phyloP scores from a whole-genome alignment of 2,113 vertebrate genomes.

The Crypturellus undulatus region DNA sequence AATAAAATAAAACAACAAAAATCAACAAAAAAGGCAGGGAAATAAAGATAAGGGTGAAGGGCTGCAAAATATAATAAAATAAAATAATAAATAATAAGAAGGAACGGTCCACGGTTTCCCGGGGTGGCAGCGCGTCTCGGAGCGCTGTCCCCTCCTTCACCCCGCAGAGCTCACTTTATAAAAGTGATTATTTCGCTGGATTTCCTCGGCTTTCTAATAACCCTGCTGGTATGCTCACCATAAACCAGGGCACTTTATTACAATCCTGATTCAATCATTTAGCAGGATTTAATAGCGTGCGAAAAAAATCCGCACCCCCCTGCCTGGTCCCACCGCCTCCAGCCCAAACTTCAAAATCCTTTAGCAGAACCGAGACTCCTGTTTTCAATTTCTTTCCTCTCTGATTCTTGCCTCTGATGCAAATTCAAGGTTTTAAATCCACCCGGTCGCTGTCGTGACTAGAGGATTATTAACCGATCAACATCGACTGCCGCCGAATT shows the following conservation, averaged over 20 bases:
- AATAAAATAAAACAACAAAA: background rate
- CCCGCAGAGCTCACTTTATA: conserved; percentile 57
- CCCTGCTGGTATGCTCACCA: conserved; percentile 34
- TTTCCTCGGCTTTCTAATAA: conserved; percentile 61
- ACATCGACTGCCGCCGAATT: background rate
- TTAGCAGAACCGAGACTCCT: conserved; percentile 30
- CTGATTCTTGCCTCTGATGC: conserved; percentile 41
- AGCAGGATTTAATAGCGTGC: conserved; percentile 68
- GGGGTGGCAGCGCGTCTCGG: background rate
- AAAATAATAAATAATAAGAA: background rate
- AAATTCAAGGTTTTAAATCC: background rate
- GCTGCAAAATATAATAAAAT: too few species aligned
- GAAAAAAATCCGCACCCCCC: conserved; percentile 38
- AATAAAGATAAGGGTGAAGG: background rate
- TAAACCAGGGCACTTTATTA: conserved; percentile 45
- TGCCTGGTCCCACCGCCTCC: background rate
- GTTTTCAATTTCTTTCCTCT: conserved; percentile 66
- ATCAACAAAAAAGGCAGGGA: background rate
- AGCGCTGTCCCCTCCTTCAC: conserved; percentile 66
- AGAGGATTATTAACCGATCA: background rate
- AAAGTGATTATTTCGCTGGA: conserved; percentile 71
- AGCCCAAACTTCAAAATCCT: background rate
- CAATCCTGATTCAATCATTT: conserved; percentile 66
- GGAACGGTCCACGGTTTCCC: background rate
- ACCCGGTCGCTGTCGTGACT: background rate